Percentiles rank a stretch among this genome's conserved stretches.
Evolutionary conservation across 2,113 vertebrate species (phyloP).

Genomic region (Anguilla rostrata): DNA sequence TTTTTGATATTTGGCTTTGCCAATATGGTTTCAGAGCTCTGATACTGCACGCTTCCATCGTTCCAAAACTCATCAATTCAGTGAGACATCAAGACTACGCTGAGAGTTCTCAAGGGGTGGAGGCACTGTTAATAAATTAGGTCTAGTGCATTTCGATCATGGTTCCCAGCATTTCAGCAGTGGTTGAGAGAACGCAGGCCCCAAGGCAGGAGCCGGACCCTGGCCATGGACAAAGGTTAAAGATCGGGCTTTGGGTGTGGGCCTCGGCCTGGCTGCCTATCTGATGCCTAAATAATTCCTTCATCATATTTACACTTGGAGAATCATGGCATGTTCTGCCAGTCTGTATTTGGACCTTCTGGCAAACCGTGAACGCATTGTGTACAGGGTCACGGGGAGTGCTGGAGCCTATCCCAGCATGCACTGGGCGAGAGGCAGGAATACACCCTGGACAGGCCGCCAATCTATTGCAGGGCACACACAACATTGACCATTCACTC

Average conservation of each 20-base stretch:
- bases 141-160: not conserved
- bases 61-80: slow-evolving; percentile 20
- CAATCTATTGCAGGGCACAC: no score
- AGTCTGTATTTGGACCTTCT: no score
- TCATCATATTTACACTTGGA: not conserved
- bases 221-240: not conserved
- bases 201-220: not conserved
- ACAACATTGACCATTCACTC: no score
- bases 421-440: no score
- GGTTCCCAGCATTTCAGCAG: not conserved
- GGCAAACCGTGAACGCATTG: no score
- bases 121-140: not conserved
- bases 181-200: not conserved
- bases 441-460: no score
- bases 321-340: not conserved
- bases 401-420: no score
- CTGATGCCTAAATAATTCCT: not conserved
- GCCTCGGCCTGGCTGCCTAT: not conserved
- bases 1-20: not conserved
- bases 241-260: not conserved
- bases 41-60: not conserved
- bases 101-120: slow-evolving; percentile 31
- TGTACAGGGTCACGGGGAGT: no score
- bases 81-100: slow-evolving; percentile 33
- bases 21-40: not conserved